Evolutionary conservation across 2,888 invertebrate genomes (phyloP), one percentile per base, ranked within the genome.

Genomic region (Teleogryllus oceanicus): DNA sequence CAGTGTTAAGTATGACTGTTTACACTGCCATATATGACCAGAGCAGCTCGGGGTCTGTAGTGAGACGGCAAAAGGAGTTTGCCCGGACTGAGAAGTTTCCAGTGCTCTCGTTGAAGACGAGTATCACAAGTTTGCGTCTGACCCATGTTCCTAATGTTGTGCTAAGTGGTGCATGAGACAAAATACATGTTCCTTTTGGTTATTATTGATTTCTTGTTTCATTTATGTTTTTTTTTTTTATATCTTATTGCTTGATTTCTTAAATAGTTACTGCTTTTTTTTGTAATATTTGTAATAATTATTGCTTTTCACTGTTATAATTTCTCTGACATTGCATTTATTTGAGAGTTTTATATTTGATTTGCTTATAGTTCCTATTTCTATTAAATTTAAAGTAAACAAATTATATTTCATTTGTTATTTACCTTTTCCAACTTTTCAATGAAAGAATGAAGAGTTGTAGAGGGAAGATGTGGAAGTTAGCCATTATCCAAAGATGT

Each of bases 291-390:
- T 62, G 37, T 62, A 62, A 62, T 62, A 62, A 62, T 62, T 62
- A 62, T 62, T 62, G 8, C 62, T 62, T 62, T 62, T 62, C 62
- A 18, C 16, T 18, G 62, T 62, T 18, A n/a, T 62, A 62, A 62
- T 62, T 62, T 62, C 16, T 62, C 62, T n/a, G 13, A 62, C 62
- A 62, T 62, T 62, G n/a, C 62, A 62, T 62, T 62, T 18, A n/a
- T 62, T 62, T 62, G 62, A 62, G 62, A 62, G 62, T 62, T 62
- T 37, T 62, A 62, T 62, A 62, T 62, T 62, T 62, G 62, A 62
- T 62, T 37, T 62, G 62, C 62, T 62, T 62, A 62, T 62, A 62
- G 62, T 62, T 62, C 62, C 62, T 62, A 62, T 62, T 37, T 62
- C 62, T 62, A 13, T 62, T 62, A 62, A 18, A 62, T 62, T 37